Conservation (phyloP, 2,797 vertebrate species). For the Lepus townsendii region DNA sequence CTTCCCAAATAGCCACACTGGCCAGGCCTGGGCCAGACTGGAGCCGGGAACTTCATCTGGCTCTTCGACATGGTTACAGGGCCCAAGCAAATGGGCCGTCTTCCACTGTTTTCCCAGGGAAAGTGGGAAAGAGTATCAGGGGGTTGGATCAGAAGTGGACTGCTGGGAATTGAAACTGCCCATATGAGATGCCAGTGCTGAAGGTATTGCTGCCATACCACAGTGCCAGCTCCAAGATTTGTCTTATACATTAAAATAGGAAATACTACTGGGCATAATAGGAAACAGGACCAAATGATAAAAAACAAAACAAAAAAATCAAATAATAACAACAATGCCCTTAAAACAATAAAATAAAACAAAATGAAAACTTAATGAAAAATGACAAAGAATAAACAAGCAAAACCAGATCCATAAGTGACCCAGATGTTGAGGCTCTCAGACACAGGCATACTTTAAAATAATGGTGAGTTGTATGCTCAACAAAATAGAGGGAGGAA, state of each 20-base stretch:
- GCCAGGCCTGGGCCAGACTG: no score
- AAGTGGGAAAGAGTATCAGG: no score
- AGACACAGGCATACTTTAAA: slow-evolving; percentile 35
- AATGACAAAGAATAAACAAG: neutral
- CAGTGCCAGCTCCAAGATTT: neutral
- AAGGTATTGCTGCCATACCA: no score
- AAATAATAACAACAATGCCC: neutral
- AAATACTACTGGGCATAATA: neutral
- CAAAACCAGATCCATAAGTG: neutral
- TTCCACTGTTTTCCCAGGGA: no score
- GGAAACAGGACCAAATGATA: neutral
- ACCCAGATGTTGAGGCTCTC: neutral
- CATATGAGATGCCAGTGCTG: no score
- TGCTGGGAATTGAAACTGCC: no score
- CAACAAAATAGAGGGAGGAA: slow-evolving; percentile 38
- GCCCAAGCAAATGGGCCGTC: no score
- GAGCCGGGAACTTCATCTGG: no score
- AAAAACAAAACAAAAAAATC: neutral
- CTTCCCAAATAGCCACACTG: no score
- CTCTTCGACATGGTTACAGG: no score
- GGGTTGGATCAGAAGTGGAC: no score
- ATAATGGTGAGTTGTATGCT: neutral
- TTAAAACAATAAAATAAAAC: neutral
- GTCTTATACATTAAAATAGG: neutral
- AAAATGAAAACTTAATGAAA: neutral